Evolutionary conservation across 2,888 invertebrate genomes (phyloP).

Genomic region (Heteromurus nitidus): DNA sequence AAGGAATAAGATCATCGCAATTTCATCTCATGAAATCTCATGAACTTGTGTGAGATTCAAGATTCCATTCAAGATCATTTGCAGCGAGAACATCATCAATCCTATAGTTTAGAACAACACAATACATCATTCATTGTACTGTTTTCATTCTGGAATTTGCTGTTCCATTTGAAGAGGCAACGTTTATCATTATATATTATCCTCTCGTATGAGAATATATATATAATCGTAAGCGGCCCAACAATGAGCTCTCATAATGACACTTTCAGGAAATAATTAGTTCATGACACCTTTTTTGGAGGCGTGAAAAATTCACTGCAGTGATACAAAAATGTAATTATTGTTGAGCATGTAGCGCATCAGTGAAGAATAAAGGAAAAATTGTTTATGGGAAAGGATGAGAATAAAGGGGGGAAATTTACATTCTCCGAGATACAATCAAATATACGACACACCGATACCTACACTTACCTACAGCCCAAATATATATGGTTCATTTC

Average conservation of each 20-base stretch:
- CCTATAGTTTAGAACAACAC: neutral
- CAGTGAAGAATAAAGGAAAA: neutral
- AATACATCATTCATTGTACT: constrained; percentile 9
- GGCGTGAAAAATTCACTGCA: constrained; percentile 26
- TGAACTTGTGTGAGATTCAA: constrained; percentile 44
- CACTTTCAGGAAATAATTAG: constrained; percentile 47
- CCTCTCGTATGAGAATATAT: neutral
- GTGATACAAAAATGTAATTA: constrained; percentile 21
- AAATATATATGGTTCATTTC: no score
- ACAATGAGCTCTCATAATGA: neutral
- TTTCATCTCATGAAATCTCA: no score
- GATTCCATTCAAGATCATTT: constrained; percentile 38
- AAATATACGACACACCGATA: no score
- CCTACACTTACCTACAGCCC: no score
- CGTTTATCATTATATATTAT: neutral
- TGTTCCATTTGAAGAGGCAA: constrained; percentile 13
- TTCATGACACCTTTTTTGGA: constrained; percentile 43
- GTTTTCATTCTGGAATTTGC: neutral
- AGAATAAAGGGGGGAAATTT: no score
- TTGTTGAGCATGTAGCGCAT: neutral
- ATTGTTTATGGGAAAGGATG: neutral
- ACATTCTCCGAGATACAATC: no score
- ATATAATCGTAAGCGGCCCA: neutral
- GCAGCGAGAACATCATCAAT: constrained; percentile 9
- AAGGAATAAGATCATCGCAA: no score